These are phyloP conservation scores for Scomber japonicus DNA, from an alignment of 2,113 vertebrate species.

Conservation along the genomic window DNA sequence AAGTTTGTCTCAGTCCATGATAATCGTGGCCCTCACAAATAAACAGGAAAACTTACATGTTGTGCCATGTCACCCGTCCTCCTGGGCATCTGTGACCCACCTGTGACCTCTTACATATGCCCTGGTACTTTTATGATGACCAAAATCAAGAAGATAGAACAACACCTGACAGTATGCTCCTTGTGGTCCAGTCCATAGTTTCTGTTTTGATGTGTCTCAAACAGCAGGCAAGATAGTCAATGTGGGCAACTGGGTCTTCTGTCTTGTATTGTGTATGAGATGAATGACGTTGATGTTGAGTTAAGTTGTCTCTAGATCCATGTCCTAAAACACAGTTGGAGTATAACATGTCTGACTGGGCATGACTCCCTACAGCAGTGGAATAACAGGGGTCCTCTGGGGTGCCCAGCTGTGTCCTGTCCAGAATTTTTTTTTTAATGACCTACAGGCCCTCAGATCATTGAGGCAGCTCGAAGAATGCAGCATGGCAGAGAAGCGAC, in stretches of 20 bases:
- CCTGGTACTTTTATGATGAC: background rate
- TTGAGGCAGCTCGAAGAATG: slow-evolving; percentile 5
- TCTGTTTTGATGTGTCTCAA: background rate
- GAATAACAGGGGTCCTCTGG: background rate
- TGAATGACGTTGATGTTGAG: background rate
- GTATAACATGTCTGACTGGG: background rate
- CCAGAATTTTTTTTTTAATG: background rate
- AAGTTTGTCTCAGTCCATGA: background rate
- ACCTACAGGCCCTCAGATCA: background rate
- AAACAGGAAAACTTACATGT: background rate
- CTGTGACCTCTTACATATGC: background rate
- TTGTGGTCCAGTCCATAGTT: background rate
- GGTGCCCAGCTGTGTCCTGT: background rate
- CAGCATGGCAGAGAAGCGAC: background rate
- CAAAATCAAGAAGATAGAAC: background rate
- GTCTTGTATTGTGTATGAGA: background rate
- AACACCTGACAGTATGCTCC: background rate
- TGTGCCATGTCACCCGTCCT: background rate
- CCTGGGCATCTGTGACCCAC: background rate
- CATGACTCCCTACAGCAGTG: background rate
- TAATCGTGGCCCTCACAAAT: background rate
- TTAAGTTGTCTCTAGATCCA: background rate
- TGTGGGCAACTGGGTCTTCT: background rate
- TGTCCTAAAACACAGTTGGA: background rate
- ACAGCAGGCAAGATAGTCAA: background rate